phyloP scores from a whole-genome alignment of 92 coral and sea anemone species.

The Scolanthus callimorphus region DNA sequence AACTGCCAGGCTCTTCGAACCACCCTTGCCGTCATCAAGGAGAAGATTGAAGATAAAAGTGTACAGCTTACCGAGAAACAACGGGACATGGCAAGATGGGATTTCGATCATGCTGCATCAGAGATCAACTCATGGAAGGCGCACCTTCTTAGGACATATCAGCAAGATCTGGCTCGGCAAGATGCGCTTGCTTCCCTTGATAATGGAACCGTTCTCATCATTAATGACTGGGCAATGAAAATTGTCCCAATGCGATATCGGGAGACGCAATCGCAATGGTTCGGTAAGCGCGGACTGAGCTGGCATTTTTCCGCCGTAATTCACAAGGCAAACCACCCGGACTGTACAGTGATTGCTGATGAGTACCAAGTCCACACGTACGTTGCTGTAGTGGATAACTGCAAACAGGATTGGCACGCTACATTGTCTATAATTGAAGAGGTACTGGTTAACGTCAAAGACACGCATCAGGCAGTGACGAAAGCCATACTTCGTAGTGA shows the following conservation, averaged over 20 bases:
- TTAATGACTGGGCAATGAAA: conserved; percentile 60
- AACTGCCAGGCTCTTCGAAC: too few species aligned
- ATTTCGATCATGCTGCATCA: conserved; percentile 17
- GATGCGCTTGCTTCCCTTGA: conserved; percentile 10
- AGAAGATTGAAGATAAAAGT: conserved; percentile 9
- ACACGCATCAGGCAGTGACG: too few species aligned
- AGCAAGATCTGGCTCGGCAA: conserved; percentile 44
- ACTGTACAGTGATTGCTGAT: conserved; percentile 4
- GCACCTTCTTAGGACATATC: conserved; percentile 30
- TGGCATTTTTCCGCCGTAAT: too few species aligned
- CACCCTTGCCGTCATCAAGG: conserved; percentile 26
- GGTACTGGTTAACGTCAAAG: too few species aligned
- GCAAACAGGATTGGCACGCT: conserved; percentile 48
- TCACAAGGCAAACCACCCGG: conserved; percentile 32
- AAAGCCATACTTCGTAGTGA: too few species aligned
- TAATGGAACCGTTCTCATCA: conserved; percentile 19
- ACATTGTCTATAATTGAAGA: conserved; percentile 30
- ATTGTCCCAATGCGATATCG: too few species aligned
- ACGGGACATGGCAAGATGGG: conserved; percentile 35
- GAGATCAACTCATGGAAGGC: conserved; percentile 39
- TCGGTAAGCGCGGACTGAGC: conserved; percentile 39
- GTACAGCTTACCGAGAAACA: conserved; percentile 10
- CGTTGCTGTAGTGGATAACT: conserved; percentile 4
- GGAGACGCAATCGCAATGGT: conserved; percentile 55
- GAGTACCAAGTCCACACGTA: conserved; percentile 24